A percentile compares a stretch with the other conserved stretches of the same genome.
Conservation (phyloP, 2,888 invertebrate species). For the Horisme vitalbata region DNA sequence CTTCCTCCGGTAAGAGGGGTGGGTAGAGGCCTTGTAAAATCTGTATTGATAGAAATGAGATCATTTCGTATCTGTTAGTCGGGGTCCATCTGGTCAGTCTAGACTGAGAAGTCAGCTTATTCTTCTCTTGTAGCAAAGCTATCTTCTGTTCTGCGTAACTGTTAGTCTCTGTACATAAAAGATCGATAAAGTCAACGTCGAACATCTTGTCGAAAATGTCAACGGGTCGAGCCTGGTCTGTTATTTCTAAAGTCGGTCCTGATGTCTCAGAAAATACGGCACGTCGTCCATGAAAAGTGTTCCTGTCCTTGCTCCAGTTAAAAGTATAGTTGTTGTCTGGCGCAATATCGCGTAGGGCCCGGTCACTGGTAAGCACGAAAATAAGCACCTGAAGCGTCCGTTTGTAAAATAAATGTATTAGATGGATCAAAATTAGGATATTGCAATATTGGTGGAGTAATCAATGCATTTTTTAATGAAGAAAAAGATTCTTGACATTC, state of each 20-base stretch:
- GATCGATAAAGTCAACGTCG: constrained; percentile 33
- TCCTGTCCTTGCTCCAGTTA: constrained; percentile 4
- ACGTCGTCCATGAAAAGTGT: constrained; percentile 10
- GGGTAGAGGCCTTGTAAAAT: constrained; percentile 2
- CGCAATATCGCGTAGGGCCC: constrained; percentile 16
- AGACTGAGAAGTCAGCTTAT: neutral
- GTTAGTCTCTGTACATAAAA: constrained; percentile 8
- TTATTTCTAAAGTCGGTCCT: constrained; percentile 34
- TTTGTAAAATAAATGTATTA: too few species aligned
- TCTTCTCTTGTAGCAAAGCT: constrained; percentile 1
- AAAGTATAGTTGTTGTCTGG: constrained; percentile 19
- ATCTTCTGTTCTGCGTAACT: constrained; percentile 9
- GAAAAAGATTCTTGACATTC: too few species aligned
- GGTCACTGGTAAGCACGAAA: too few species aligned
- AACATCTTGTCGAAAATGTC: constrained; percentile 23
- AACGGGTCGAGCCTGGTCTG: constrained; percentile 18
- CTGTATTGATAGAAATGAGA: neutral
- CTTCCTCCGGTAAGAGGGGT: constrained; percentile 7
- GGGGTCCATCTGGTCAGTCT: neutral
- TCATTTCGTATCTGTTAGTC: constrained; percentile 4
- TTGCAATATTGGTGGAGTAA: too few species aligned
- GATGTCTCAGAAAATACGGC: constrained; percentile 25
- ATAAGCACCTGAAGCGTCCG: too few species aligned
- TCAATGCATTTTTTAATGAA: too few species aligned
- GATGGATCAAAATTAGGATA: too few species aligned